Base-by-base conservation (phyloP, 2,888 invertebrate genomes). In the Agonopterix subpropinquella region DNA sequence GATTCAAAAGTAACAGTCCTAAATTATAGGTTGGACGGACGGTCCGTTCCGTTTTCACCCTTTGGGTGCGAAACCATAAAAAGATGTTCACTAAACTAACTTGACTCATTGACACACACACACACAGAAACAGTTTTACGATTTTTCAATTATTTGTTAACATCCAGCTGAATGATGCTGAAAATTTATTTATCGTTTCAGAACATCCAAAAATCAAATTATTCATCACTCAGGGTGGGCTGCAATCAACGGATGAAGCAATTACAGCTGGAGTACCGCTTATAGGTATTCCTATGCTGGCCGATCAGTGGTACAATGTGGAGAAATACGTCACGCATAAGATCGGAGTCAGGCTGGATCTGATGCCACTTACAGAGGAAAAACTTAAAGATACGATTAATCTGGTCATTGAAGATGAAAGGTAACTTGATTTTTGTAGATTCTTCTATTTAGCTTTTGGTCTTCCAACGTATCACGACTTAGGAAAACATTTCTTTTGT, bases 171-270 rank as follows among this genome's bases (percentile, higher is more conserved):
- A 7, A 7, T 28, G 28, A 28, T 28, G 28, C 5, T 28, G 28
- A 28, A 1, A 28, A 28, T 28, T 28, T 28, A 28, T 10, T 39
- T 37, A 10, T 35, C 13, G 9, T 58, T 63, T 15, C 49, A 76
- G 75, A 58, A 3, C 87, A 89, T 56, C 74, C 78, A 8, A 87
- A 84, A 13, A 48, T 88, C 2, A 86, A 82, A 49, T 50, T 82
- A 1, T 88, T 88, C 51, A 73, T 87, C 36, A 81, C 79, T 0
- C 85, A 86, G 72, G 81, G 77, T 47, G 84, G 85, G 4, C 54
- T 81, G 1, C 82, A 84, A 51, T 83, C 84, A 0, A 68, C 79
- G 2, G 80, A 85, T 47, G 86, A 87, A 58, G 73, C 84, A 1
- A 67, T 86, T 2, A 66, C 64, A n/a, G 73, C 71, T 5, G 72